Evolutionary conservation across 1,140 invertebrate genomes (phyloP), one percentile per base, ranked within the genome.

Genomic region (Drosophila jambulina): DNA sequence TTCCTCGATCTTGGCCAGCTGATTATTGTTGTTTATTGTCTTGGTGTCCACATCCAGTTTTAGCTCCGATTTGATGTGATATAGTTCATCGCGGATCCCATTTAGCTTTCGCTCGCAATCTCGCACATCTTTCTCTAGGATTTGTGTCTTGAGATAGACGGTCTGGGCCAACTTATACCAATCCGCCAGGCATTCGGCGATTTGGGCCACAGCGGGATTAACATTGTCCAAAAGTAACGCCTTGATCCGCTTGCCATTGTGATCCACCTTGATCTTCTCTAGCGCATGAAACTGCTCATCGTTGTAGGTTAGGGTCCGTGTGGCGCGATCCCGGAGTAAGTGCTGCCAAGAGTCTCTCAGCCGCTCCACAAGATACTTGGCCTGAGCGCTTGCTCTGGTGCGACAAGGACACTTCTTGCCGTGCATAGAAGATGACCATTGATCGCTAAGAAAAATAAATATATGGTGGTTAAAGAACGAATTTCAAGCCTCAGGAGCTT

Each of bases 241-340:
- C 82, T 96, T 95, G 17, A 96, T 93, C 49, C 95, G 93, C 75
- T 95, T 95, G 12, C 95, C 95, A 15, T 96, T 97, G 90, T 96
- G 95, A 74, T 91, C 90, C 1, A 96, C 95, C 83, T 95, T 95
- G 64, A 95, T 95, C 90, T 97, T 95, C 94, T 98, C 97, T 53
- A 98, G 93, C 46, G 98, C 96, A 93, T 98, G 97, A 91, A 98
- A 98, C 93, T 98, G 97, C 93, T 98, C 97, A 93, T 98, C 97
- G 91, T 98, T 98, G 92, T 97, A 98, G 0, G 97, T 97, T 3
- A 98, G 93, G 67, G 95, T 96, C 71, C 96, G 94, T 12, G 97
- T 97, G 23, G 97, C 97, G 80, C 97, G 94, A 94, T 98, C 97
- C 43, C 97, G 94, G 29, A 98, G 94, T 51, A 98, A 94, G 94